Base-by-base conservation (phyloP, 2,113 vertebrate genomes). In the Echinops telfairi region DNA sequence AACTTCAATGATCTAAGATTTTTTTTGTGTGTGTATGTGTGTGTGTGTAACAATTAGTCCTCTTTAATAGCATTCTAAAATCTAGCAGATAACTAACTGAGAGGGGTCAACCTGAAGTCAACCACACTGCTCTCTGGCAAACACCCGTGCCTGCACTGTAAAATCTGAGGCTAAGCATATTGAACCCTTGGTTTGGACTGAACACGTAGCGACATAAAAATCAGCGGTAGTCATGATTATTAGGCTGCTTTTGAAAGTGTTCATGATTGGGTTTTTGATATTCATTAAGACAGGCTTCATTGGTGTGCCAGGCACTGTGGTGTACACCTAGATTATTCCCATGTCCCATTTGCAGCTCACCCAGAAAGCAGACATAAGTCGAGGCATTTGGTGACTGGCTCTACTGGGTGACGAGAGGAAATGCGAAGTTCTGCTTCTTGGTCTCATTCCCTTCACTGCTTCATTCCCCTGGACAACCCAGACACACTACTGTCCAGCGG, bases 191-290 rank as follows among this genome's bases (percentile, higher is more conserved):
- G 29, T 80, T 83, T 83, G 83, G 12, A 10, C 27, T 66, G 73
- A 88, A 80, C 1, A 70, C 0, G 20, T 90, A 80, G 27, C 33
- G 15, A 71, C 3, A 93, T 36, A 17, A 90, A 75, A 89, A 68
- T 53, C 12, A 40, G 75, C 80, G 64, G 43, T 79, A 85, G 70
- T 87, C 25, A 33, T 81, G 64, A 94, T 81, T 38, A 80, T 75
- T 62, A 77, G 20, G 73, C 25, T 11, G 4, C 22, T 68, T 70
- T 68, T 31, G 66, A 75, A 60, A 66, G 12, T 75, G 79, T 92
- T 75, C 16, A 15, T 29, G 7, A 43, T 60, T 31, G 2, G 19
- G 14, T 47, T 95, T 91, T 93, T 25, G 89, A 25, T 71, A 71
- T 83, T 77, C 57, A 38, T 71, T 38, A n/a, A 58, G 40, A 23